These are phyloP conservation scores for Pelobates fuscus DNA, from an alignment of 2,113 vertebrate genomes.

Conservation along the genomic window DNA sequence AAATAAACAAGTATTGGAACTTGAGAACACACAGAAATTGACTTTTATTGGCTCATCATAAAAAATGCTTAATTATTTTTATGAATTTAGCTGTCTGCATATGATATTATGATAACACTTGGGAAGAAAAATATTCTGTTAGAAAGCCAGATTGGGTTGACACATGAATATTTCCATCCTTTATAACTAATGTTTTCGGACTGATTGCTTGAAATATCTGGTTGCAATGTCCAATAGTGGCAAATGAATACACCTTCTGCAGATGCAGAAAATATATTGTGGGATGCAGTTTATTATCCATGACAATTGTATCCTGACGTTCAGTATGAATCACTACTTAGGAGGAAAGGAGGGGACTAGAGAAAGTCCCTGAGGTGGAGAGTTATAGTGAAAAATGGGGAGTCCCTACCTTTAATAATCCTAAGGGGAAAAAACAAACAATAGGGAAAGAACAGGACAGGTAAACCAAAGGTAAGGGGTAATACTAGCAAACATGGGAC, in stretches of 20 bases:
- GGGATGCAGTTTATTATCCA: conserved; percentile 35
- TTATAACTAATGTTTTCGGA: conserved; percentile 26
- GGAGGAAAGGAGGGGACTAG: too few relatives aligned
- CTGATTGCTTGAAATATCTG: conserved; percentile 26
- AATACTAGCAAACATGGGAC: too few relatives aligned
- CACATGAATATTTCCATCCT: conserved; percentile 18
- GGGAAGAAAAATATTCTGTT: conserved; percentile 21
- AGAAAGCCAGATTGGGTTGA: conserved; percentile 30
- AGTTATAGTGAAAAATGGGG: too few relatives aligned
- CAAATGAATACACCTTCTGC: conserved; percentile 14
- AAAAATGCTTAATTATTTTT: conserved; percentile 26
- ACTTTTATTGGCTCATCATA: conserved; percentile 21
- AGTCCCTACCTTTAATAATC: too few relatives aligned
- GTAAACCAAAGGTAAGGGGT: too few relatives aligned
- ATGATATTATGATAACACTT: conserved; percentile 10
- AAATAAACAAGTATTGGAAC: conserved; percentile 10
- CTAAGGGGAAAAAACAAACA: too few relatives aligned
- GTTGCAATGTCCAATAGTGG: conserved; percentile 19
- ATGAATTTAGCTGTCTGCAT: conserved; percentile 5
- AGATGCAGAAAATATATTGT: conserved; percentile 17
- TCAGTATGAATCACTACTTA: conserved; percentile 9
- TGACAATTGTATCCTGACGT: conserved; percentile 22
- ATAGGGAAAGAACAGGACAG: too few relatives aligned
- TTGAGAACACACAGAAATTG: conserved; percentile 11
- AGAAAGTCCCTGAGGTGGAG: too few relatives aligned